phyloP scores from a whole-genome alignment of 2,113 vertebrate genomes.

The Oxyruncus cristatus region DNA sequence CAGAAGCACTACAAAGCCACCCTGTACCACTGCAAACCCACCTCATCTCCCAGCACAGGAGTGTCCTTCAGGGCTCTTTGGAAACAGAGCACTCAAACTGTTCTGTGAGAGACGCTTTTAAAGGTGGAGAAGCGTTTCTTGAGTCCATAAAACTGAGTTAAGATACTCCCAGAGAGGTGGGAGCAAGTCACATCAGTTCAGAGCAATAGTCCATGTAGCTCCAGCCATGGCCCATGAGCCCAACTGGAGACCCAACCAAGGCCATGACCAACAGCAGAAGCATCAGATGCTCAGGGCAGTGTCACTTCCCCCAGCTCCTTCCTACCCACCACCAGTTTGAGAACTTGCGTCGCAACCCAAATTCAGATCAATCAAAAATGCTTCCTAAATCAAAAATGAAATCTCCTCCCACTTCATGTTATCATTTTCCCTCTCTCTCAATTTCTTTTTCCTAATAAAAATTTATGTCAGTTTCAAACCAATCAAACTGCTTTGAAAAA shows the following conservation, averaged over 20 bases:
- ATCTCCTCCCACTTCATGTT: background rate
- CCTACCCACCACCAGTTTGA: background rate
- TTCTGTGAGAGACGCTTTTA: background rate
- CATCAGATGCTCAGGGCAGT: background rate
- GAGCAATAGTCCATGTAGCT: background rate
- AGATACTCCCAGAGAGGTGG: background rate
- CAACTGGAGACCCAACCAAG: background rate
- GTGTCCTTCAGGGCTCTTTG: background rate
- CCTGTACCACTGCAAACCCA: background rate
- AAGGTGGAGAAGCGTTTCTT: background rate
- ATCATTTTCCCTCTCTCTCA: fast-evolving
- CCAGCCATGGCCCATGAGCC: background rate
- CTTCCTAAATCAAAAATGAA: background rate
- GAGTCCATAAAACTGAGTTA: background rate
- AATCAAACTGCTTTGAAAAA: background rate
- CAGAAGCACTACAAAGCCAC: background rate
- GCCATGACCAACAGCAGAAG: background rate
- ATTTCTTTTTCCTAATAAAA: background rate
- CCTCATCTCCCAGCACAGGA: background rate
- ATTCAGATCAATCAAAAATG: background rate
- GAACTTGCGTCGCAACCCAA: background rate
- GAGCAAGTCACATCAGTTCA: background rate
- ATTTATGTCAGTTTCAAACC: background rate
- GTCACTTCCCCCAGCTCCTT: background rate
- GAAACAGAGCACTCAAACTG: background rate